A percentile compares a stretch with the other conserved stretches of the same genome.
These are phyloP conservation scores for Palaemon carinicauda DNA, from an alignment of 1,140 invertebrate genomes.

Conservation along the genomic window DNA sequence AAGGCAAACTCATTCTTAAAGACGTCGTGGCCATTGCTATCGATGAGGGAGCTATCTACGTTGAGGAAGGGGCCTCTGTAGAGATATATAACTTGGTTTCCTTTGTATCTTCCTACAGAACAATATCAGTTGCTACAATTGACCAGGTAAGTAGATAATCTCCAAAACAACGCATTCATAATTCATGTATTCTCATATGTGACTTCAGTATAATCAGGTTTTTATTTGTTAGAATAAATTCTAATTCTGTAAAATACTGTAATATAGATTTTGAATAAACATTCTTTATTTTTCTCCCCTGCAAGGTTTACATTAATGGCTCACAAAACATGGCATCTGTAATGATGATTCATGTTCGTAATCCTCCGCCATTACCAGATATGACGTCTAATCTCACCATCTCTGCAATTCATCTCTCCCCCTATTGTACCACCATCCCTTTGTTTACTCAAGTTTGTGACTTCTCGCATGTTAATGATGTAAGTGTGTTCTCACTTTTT, in stretches of 20 bases:
- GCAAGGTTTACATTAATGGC: too few relatives aligned
- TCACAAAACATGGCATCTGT: not conserved
- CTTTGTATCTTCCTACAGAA: not conserved
- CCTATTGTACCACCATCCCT: constrained; percentile 18
- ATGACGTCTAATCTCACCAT: constrained; percentile 8
- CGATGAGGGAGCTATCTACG: constrained; percentile 3
- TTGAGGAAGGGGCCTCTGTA: constrained; percentile 22
- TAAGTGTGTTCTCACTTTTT: not conserved
- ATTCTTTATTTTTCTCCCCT: too few relatives aligned
- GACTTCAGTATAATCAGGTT: too few relatives aligned
- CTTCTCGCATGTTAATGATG: constrained; percentile 11
- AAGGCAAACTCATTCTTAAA: constrained; percentile 14
- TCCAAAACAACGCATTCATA: not conserved
- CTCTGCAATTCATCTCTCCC: constrained; percentile 9
- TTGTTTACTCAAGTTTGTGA: constrained; percentile 26
- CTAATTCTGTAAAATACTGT: too few relatives aligned
- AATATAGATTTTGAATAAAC: too few relatives aligned
- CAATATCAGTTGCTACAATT: constrained; percentile 10
- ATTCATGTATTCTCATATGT: not conserved
- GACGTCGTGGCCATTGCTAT: not conserved
- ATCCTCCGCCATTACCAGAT: not conserved
- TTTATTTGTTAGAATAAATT: too few relatives aligned
- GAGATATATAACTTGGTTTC: not conserved
- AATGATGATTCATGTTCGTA: not conserved
- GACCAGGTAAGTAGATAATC: constrained; percentile 6